Conservation (phyloP, 1,140 invertebrate species). For the Globodera rostochiensis region DNA sequence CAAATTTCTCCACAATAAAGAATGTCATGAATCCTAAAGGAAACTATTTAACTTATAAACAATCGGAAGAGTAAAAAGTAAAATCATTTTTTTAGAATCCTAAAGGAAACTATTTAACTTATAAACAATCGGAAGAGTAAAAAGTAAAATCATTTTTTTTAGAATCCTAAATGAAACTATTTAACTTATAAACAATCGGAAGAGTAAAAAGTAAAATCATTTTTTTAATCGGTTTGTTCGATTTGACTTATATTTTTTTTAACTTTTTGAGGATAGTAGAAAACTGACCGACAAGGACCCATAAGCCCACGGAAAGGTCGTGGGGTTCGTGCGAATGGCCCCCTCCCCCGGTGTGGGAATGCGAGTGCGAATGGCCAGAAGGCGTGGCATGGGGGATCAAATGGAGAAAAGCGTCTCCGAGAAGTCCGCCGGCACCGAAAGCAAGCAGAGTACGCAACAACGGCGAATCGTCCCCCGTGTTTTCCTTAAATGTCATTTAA, state of each 20-base stretch:
- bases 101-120: constrained; percentile 23
- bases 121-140: neutral
- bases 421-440: constrained; percentile 88
- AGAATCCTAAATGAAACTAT: constrained; percentile 40
- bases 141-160: constrained; percentile 6
- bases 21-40: constrained; percentile 49
- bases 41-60: constrained; percentile 15
- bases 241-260: no score
- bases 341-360: constrained; percentile 69
- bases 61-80: neutral
- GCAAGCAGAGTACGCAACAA: constrained; percentile 82
- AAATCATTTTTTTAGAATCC: constrained; percentile 45
- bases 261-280: neutral
- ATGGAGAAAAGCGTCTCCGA: constrained; percentile 94
- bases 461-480: constrained; percentile 40
- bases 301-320: constrained; percentile 50
- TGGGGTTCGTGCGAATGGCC: constrained; percentile 51
- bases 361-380: constrained; percentile 68
- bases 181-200: neutral
- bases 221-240: constrained; percentile 19
- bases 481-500: constrained; percentile 23
- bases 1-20: constrained; percentile 59
- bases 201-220: neutral
- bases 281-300: constrained; percentile 49
- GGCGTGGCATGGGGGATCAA: constrained; percentile 88